phyloP scores from a whole-genome alignment of 2,888 invertebrate genomes.

The Agriotes lineatus region DNA sequence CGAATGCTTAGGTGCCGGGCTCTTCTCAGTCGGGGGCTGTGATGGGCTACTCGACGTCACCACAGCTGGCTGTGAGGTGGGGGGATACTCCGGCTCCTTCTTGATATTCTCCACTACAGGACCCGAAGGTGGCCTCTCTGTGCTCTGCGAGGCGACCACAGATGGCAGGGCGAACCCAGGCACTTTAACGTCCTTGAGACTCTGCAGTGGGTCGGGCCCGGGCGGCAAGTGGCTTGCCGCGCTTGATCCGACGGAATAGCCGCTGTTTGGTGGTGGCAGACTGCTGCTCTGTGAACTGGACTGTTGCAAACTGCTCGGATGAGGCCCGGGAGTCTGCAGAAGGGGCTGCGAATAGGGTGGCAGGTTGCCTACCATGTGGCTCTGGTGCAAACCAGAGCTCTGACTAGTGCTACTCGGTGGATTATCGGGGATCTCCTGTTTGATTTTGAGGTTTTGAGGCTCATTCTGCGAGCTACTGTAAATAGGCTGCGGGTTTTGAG shows the following conservation, averaged over 20 bases:
- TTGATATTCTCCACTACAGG: conserved; percentile 80
- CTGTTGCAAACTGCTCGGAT: conserved; percentile 16
- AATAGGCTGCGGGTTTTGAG: conserved; percentile 43
- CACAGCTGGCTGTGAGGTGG: conserved; percentile 53
- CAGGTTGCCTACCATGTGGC: conserved; percentile 5
- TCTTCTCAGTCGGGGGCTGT: conserved; percentile 50
- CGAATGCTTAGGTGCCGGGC: conserved; percentile 42
- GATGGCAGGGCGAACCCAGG: conserved; percentile 74
- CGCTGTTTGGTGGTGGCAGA: conserved; percentile 24
- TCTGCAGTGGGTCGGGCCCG: conserved; percentile 77
- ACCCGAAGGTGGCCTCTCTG: conserved; percentile 68
- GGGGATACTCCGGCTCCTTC: conserved; percentile 75
- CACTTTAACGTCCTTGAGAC: conserved; percentile 84
- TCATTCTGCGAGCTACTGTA: conserved; percentile 67
- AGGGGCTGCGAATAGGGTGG: conserved; percentile 28
- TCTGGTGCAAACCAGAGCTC: conserved; percentile 12
- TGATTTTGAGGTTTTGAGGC: conserved; percentile 80
- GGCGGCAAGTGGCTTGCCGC: conserved; percentile 43
- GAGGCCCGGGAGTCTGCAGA: conserved; percentile 13
- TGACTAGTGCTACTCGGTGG: conserved; percentile 49
- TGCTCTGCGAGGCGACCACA: conserved; percentile 41
- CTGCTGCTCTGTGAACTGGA: conserved; percentile 10
- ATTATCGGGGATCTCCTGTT: conserved; percentile 73
- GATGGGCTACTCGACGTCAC: conserved; percentile 42
- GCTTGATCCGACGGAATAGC: conserved; percentile 25